Evolutionary conservation across 1,140 invertebrate species (phyloP).

Genomic region (Ephestia elutella): DNA sequence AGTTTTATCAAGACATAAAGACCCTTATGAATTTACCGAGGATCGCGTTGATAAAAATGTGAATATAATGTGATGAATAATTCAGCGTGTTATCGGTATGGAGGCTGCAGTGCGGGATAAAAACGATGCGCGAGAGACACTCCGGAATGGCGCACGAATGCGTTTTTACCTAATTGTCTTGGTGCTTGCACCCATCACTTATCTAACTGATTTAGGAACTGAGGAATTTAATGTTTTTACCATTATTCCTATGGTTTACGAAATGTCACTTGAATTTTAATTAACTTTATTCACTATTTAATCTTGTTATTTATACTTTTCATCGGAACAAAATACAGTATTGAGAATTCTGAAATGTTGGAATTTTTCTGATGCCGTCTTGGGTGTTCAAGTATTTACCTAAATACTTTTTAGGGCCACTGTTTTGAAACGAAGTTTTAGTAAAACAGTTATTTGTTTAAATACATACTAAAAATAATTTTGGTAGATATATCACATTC

Average conservation of each 20-base stretch:
- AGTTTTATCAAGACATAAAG: slow-evolving; percentile 73
- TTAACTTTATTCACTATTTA: neutral
- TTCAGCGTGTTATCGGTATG: slow-evolving; percentile 72
- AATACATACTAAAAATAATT: too few species aligned
- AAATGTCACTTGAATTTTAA: slow-evolving; percentile 21
- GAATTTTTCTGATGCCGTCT: too few species aligned
- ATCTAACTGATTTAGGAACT: slow-evolving; percentile 70
- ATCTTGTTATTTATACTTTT: neutral
- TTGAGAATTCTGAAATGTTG: neutral
- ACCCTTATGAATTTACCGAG: slow-evolving; percentile 67
- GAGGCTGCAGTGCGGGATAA: slow-evolving; percentile 49
- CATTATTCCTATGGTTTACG: slow-evolving; percentile 20
- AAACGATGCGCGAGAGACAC: slow-evolving; percentile 48
- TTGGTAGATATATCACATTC: too few species aligned
- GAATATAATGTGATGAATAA: slow-evolving; percentile 72
- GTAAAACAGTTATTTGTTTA: too few species aligned
- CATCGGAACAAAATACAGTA: neutral
- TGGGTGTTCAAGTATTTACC: too few species aligned
- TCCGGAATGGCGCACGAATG: slow-evolving; percentile 57
- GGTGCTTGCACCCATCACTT: slow-evolving; percentile 68
- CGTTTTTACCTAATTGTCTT: slow-evolving; percentile 71
- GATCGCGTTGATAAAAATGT: slow-evolving; percentile 72
- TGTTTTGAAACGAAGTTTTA: too few species aligned
- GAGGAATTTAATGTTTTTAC: slow-evolving; percentile 51
- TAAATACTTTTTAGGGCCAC: too few species aligned